Percentiles rank a stretch among this genome's conserved stretches.
These are phyloP conservation scores for Cybosia mesomella DNA, from an alignment of 2,888 invertebrate genomes.

Conservation along the genomic window DNA sequence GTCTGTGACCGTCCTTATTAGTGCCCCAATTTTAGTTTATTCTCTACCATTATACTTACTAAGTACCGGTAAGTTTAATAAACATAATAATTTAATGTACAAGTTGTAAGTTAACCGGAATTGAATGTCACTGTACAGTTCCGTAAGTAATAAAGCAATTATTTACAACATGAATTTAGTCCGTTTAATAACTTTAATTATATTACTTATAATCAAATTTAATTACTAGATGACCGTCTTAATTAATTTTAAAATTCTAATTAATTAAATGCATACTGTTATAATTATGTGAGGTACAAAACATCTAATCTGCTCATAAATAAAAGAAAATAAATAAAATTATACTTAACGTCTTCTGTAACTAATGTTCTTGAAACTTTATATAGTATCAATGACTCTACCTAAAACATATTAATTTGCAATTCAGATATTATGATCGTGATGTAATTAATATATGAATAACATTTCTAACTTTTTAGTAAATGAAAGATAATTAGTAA, in stretches of 20 bases:
- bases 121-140: conserved; percentile 32
- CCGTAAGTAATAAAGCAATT: conserved; percentile 34
- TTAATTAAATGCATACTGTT: conserved; percentile 10
- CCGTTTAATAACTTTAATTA: conserved; percentile 13
- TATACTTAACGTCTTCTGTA: conserved; percentile 10
- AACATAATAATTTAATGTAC: conserved; percentile 35
- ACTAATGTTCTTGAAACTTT: conserved; percentile 25
- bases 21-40: background rate
- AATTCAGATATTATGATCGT: conserved; percentile 41
- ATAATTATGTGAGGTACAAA: background rate
- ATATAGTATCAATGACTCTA: conserved; percentile 18
- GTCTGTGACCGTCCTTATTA: background rate
- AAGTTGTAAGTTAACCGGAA: conserved; percentile 26
- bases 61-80: conserved; percentile 29
- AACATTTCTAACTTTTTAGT: conserved; percentile 17
- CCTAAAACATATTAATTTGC: conserved; percentile 41
- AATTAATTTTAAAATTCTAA: conserved; percentile 2
- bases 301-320: conserved; percentile 15
- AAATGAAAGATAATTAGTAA: conserved; percentile 14
- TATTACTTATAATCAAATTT: conserved; percentile 12
- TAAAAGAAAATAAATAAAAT: conserved; percentile 20
- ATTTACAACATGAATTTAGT: conserved; percentile 5
- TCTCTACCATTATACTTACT: conserved; percentile 29
- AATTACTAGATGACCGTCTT: conserved; percentile 5
- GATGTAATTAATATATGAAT: conserved; percentile 34